These are phyloP conservation scores for Pterois miles DNA, from an alignment of 2,797 vertebrate species.

Conservation along the genomic window DNA sequence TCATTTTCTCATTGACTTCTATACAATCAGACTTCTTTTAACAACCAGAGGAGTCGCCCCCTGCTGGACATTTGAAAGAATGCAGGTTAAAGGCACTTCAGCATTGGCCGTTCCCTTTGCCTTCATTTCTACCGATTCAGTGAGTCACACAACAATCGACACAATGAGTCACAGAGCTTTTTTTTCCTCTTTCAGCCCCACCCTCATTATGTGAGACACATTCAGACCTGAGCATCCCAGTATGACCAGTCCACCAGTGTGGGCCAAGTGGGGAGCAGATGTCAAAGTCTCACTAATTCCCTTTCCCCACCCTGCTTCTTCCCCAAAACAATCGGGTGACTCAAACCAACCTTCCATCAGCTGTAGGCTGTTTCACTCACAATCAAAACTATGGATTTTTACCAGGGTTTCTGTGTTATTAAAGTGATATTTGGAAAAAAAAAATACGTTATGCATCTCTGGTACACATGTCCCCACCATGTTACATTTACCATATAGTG, in stretches of 20 bases:
- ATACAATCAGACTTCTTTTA: too few species aligned
- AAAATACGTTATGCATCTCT: too few species aligned
- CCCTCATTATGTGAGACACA: constrained; percentile 19
- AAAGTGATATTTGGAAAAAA: too few species aligned
- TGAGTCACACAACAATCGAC: too few species aligned
- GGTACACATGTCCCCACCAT: not conserved
- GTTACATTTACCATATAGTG: not conserved
- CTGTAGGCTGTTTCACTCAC: not conserved
- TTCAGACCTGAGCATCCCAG: constrained; percentile 21
- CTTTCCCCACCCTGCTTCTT: not conserved
- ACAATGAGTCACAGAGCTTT: not conserved
- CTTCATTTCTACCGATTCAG: too few species aligned
- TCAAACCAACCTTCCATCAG: not conserved
- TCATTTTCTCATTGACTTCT: too few species aligned
- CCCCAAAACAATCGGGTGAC: constrained; percentile 1
- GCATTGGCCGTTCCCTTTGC: not conserved
- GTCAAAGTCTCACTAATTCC: not conserved
- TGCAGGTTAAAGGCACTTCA: too few species aligned
- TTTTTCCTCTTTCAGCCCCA: not conserved
- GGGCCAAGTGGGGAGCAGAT: constrained; percentile 13
- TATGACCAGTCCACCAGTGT: not conserved
- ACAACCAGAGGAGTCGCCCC: too few species aligned
- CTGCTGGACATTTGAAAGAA: too few species aligned
- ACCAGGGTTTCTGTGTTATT: not conserved
- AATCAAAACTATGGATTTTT: not conserved